These are phyloP conservation scores for Battus philenor DNA, from an alignment of 1,140 invertebrate genomes.

Conservation along the genomic window DNA sequence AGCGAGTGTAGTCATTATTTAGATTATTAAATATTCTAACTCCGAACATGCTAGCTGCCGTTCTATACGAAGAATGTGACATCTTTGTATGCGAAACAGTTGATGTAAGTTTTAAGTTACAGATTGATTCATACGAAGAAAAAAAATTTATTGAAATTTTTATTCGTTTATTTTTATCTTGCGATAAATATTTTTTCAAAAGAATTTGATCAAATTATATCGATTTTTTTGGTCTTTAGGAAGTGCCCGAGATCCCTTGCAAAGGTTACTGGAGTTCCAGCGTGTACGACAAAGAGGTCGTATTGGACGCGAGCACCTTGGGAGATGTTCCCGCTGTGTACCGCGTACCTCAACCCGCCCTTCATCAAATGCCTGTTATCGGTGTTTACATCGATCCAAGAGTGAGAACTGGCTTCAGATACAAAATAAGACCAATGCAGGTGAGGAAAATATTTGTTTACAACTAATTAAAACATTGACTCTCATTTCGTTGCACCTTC, in stretches of 20 bases:
- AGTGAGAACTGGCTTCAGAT: conserved; percentile 84
- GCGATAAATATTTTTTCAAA: too few species aligned
- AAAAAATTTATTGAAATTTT: too few species aligned
- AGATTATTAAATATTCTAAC: conserved; percentile 17
- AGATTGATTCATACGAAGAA: background rate
- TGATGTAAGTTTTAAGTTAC: conserved; percentile 13
- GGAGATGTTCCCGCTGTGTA: conserved; percentile 82
- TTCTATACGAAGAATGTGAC: conserved; percentile 7
- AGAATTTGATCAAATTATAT: background rate
- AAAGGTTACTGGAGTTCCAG: conserved; percentile 47
- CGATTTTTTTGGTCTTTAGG: conserved; percentile 27
- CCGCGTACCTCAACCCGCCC: conserved; percentile 76
- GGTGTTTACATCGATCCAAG: conserved; percentile 84
- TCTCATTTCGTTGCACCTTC: conserved; percentile 24
- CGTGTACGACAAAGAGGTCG: conserved; percentile 42
- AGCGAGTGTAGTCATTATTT: conserved; percentile 31
- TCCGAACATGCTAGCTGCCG: conserved; percentile 24
- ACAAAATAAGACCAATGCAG: conserved; percentile 82
- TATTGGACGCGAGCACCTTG: conserved; percentile 77
- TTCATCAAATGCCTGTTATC: conserved; percentile 83
- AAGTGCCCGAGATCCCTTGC: conserved; percentile 37
- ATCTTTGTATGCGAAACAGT: background rate
- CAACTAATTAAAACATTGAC: conserved; percentile 25
- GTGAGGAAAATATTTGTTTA: conserved; percentile 52
- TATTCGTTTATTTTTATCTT: too few species aligned